A percentile compares a stretch with the other conserved stretches of the same genome.
phyloP scores from a whole-genome alignment of 2,888 invertebrate genomes.

The Diloba caeruleocephala region DNA sequence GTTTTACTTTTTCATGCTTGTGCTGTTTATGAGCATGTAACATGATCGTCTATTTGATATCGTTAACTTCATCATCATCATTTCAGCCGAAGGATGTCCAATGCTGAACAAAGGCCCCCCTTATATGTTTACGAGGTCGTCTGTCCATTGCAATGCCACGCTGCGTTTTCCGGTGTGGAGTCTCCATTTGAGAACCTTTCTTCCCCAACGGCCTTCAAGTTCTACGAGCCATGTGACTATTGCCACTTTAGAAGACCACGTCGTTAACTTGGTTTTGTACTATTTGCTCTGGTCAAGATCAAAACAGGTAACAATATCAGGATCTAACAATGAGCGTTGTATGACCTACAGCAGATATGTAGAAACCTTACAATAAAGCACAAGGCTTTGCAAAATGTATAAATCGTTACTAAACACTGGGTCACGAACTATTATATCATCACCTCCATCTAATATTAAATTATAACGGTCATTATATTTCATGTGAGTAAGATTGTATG shows the following conservation, averaged over 20 bases:
- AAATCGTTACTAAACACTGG: constrained; percentile 19
- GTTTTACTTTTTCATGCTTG: constrained; percentile 15
- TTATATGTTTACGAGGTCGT: too few species aligned
- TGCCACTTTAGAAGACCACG: too few species aligned
- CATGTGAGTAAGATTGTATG: constrained; percentile 16
- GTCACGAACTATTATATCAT: constrained; percentile 27
- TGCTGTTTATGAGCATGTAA: neutral
- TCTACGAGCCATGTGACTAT: too few species aligned
- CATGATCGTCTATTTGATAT: constrained; percentile 4
- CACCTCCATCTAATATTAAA: constrained; percentile 2
- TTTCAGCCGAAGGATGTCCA: too few species aligned
- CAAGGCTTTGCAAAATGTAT: constrained; percentile 20
- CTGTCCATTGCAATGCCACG: too few species aligned
- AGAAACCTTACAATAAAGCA: constrained; percentile 9
- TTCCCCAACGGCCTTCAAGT: too few species aligned
- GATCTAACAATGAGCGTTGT: constrained; percentile 9
- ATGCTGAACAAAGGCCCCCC: too few species aligned
- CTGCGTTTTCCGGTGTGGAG: too few species aligned
- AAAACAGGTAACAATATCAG: constrained; percentile 1
- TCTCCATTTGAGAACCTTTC: too few species aligned
- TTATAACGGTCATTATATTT: constrained; percentile 13
- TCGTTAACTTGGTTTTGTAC: neutral
- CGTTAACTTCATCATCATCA: too few species aligned
- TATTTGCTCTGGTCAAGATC: constrained; percentile 8
- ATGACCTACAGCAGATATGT: neutral